phyloP scores from a whole-genome alignment of 2,888 invertebrate genomes.

The Plebejus melissa region DNA sequence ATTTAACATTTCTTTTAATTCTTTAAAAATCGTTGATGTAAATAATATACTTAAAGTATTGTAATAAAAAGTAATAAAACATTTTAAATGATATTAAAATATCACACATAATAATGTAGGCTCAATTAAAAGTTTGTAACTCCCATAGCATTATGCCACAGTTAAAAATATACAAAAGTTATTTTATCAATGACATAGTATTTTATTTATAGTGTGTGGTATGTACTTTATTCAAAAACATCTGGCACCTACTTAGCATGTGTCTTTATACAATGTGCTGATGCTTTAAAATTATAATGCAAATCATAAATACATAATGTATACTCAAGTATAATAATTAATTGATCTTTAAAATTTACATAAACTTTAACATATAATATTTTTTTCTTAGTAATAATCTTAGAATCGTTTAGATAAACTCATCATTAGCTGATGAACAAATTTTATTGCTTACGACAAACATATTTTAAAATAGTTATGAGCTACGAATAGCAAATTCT shows the following conservation, averaged over 20 bases:
- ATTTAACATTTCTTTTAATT: neutral
- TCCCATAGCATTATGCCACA: neutral
- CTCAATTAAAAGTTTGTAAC: neutral
- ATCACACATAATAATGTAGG: neutral
- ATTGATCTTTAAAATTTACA: no score
- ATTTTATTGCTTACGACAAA: no score
- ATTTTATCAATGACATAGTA: neutral
- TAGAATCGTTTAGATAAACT: no score
- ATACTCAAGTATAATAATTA: neutral
- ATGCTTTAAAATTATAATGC: neutral
- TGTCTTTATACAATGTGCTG: neutral
- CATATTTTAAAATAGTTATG: no score
- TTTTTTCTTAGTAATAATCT: no score
- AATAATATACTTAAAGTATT: neutral
- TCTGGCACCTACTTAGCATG: neutral
- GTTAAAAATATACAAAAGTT: neutral
- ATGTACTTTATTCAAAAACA: neutral
- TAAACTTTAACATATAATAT: no score
- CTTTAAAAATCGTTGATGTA: neutral
- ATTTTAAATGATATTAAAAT: neutral
- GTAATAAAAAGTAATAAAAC: neutral
- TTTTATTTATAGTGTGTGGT: neutral
- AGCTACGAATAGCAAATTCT: no score
- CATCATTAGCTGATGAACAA: no score
- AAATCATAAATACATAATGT: neutral